Evolutionary conservation across 2,797 vertebrate genomes (phyloP).

Genomic region (Setipinna tenuifilis): DNA sequence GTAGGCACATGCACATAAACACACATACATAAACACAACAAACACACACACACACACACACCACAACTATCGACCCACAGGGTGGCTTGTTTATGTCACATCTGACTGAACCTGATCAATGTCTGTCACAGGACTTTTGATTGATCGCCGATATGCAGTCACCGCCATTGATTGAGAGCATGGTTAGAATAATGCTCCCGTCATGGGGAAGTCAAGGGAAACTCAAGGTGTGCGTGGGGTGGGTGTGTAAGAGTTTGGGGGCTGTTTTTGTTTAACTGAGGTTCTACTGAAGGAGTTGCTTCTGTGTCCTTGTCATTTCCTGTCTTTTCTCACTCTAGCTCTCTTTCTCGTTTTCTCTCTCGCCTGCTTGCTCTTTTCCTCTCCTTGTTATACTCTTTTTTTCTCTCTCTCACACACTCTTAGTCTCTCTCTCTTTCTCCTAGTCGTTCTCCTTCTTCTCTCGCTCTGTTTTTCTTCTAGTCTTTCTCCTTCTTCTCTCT

Average conservation of each 20-base stretch:
- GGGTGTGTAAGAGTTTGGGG: not conserved
- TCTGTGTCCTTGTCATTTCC: constrained; percentile 68
- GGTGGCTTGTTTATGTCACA: constrained; percentile 77
- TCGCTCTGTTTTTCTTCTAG: constrained; percentile 9
- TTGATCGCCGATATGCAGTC: constrained; percentile 76
- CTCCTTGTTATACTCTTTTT: constrained; percentile 44
- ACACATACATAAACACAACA: not conserved
- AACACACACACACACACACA: too few species aligned
- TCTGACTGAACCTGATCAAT: constrained; percentile 79
- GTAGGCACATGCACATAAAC: not conserved
- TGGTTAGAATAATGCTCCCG: constrained; percentile 73
- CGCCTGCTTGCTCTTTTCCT: too few species aligned
- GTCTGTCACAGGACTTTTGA: constrained; percentile 70
- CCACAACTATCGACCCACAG: constrained; percentile 60
- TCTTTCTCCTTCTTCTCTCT: too few species aligned
- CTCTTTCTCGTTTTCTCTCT: not conserved
- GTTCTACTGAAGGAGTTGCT: constrained; percentile 54
- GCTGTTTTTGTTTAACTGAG: not conserved
- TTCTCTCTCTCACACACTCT: not conserved
- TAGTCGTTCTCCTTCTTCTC: not conserved
- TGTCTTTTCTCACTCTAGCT: constrained; percentile 31
- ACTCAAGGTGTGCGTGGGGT: not conserved
- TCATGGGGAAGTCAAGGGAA: constrained; percentile 22
- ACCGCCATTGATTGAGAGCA: constrained; percentile 66
- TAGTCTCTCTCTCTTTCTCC: too few species aligned